Evolutionary conservation across 1,140 invertebrate species (phyloP).

Genomic region (Trichonephila clavipes): DNA sequence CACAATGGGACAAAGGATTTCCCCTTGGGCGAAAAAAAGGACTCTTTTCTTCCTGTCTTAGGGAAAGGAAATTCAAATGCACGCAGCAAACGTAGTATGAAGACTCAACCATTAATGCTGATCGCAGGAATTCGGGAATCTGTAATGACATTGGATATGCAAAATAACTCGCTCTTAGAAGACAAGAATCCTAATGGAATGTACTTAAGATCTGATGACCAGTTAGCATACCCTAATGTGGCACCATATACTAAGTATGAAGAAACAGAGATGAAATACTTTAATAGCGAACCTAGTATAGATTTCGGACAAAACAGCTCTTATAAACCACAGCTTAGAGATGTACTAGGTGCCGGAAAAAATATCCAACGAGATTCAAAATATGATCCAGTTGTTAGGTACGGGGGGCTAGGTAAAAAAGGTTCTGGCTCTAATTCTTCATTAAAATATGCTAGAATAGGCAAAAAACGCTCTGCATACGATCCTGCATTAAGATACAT

Average conservation of each 20-base stretch:
- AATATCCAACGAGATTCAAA: not conserved
- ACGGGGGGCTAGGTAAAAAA: constrained; percentile 55
- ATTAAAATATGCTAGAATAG: constrained; percentile 19
- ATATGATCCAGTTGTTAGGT: constrained; percentile 53
- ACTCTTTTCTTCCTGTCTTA: constrained; percentile 15
- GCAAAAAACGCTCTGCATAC: constrained; percentile 11
- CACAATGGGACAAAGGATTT: not conserved
- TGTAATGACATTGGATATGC: not conserved
- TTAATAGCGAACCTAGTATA: not conserved
- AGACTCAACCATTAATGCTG: constrained; percentile 35
- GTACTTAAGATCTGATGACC: not conserved
- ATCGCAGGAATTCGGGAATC: constrained; percentile 4
- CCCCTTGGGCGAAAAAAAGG: not conserved
- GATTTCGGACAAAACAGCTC: not conserved
- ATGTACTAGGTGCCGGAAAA: not conserved
- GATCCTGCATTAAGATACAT: constrained; percentile 62
- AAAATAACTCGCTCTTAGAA: not conserved
- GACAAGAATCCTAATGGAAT: not conserved
- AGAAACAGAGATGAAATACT: not conserved
- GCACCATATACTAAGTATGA: not conserved
- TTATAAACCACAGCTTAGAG: not conserved
- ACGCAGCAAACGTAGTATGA: not conserved
- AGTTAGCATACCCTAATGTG: not conserved
- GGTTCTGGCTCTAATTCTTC: not conserved
- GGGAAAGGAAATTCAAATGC: not conserved